A percentile compares a stretch with the other conserved stretches of the same genome.
Evolutionary conservation across 2,797 vertebrate species (phyloP).

Genomic region (Acanthopagrus latus): DNA sequence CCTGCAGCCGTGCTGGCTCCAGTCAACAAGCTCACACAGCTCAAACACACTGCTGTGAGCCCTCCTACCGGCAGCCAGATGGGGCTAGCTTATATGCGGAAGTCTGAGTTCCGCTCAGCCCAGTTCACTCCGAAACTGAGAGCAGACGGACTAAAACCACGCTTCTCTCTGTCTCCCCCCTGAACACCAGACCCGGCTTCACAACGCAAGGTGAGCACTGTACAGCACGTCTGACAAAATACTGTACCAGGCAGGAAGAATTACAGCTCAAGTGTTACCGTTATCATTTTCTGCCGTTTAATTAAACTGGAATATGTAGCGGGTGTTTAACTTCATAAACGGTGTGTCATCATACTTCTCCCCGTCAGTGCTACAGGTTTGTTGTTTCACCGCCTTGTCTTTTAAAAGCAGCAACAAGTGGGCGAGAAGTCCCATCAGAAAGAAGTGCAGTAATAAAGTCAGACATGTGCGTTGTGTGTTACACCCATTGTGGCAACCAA

Average conservation of each 20-base stretch:
- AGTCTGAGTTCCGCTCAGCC: slow-evolving; percentile 72
- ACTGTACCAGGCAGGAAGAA: fast-evolving
- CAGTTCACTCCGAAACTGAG: slow-evolving; percentile 63
- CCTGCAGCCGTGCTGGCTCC: slow-evolving; percentile 5
- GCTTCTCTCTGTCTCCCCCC: slow-evolving; percentile 21
- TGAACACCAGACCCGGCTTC: slow-evolving; percentile 60
- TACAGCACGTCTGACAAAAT: background rate
- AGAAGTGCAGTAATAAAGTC: background rate
- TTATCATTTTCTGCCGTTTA: background rate
- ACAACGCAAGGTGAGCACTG: slow-evolving; percentile 63
- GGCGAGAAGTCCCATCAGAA: background rate
- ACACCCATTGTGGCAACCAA: slow-evolving; percentile 42
- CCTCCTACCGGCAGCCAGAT: slow-evolving; percentile 65
- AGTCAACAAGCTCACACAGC: background rate
- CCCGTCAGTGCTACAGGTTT: background rate
- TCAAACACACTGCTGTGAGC: slow-evolving; percentile 3
- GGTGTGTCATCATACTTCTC: background rate
- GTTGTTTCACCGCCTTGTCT: background rate
- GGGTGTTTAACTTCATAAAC: fast-evolving
- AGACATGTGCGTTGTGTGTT: slow-evolving; percentile 43
- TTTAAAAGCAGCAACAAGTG: background rate
- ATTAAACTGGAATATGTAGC: background rate
- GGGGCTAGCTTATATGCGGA: slow-evolving; percentile 76
- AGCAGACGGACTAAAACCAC: slow-evolving; percentile 54
- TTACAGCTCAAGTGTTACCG: background rate